These are phyloP conservation scores for Euzophera pinguis DNA, from an alignment of 2,888 invertebrate species.

Conservation along the genomic window DNA sequence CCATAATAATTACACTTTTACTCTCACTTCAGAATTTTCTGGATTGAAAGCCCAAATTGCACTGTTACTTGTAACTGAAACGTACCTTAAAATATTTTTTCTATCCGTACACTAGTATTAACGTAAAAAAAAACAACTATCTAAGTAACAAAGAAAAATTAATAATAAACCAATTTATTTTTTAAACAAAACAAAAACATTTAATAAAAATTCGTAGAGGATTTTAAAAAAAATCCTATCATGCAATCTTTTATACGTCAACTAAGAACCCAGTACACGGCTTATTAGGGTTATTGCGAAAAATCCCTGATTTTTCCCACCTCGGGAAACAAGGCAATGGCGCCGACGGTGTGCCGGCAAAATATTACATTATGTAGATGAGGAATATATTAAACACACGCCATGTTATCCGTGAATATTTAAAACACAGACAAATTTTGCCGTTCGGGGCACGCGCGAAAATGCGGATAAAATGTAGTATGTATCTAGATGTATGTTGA, in stretches of 20 bases:
- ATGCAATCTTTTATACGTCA: not conserved
- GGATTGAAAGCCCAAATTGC: too few relatives aligned
- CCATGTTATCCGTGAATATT: slow-evolving; percentile 60
- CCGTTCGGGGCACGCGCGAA: slow-evolving; percentile 43
- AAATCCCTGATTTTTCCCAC: slow-evolving; percentile 22
- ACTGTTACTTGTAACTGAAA: too few relatives aligned
- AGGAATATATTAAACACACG: slow-evolving; percentile 60
- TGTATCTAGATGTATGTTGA: too few relatives aligned
- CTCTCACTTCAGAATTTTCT: too few relatives aligned
- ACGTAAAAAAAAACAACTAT: too few relatives aligned
- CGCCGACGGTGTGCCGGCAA: slow-evolving; percentile 23
- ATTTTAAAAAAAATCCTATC: not conserved
- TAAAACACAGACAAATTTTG: slow-evolving; percentile 59
- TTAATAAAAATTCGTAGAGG: not conserved
- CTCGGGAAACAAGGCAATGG: slow-evolving; percentile 21
- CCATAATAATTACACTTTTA: too few relatives aligned
- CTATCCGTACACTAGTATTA: too few relatives aligned
- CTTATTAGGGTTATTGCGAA: slow-evolving; percentile 13
- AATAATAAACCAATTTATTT: too few relatives aligned
- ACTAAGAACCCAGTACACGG: not conserved
- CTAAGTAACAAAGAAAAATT: too few relatives aligned
- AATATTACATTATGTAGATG: slow-evolving; percentile 67
- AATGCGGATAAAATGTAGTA: too few relatives aligned
- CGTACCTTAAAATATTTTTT: too few relatives aligned
- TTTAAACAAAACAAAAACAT: too few relatives aligned